Percentiles rank a stretch among this genome's conserved stretches.
phyloP scores from a whole-genome alignment of 2,888 invertebrate genomes.

The Yponomeuta cagnagella region DNA sequence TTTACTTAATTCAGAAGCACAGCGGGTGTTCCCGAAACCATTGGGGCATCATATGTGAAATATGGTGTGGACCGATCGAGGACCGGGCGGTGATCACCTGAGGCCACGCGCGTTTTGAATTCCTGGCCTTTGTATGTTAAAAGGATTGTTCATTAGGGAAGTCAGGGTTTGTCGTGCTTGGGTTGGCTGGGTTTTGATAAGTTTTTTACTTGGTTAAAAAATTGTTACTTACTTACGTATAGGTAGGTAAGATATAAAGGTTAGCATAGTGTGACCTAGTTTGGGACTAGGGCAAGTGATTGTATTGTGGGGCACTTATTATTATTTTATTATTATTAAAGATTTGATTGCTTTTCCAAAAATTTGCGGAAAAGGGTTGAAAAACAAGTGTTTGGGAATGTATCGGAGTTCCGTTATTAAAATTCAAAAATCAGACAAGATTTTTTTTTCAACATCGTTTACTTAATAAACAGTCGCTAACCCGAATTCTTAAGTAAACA shows the following conservation, averaged over 20 bases:
- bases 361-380: too few species aligned
- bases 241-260: too few species aligned
- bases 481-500: background rate
- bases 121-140: slow-evolving; percentile 40
- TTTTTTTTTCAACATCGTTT: background rate
- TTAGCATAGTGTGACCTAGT: too few species aligned
- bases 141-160: slow-evolving; percentile 1
- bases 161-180: background rate
- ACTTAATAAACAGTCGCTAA: background rate
- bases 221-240: too few species aligned
- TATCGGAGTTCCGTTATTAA: too few species aligned
- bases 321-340: too few species aligned
- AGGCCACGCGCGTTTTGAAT: slow-evolving; percentile 62
- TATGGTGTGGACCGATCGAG: slow-evolving; percentile 52
- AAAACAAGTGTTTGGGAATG: too few species aligned
- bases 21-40: slow-evolving; percentile 78
- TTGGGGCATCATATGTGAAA: slow-evolving; percentile 64
- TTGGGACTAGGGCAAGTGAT: too few species aligned
- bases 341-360: too few species aligned
- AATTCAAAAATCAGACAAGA: background rate
- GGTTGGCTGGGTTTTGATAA: background rate
- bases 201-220: background rate
- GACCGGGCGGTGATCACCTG: slow-evolving; percentile 50
- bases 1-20: slow-evolving; percentile 84
- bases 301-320: too few species aligned